phyloP scores from a whole-genome alignment of 2,113 vertebrate genomes.

The Lanius ludovicianus region DNA sequence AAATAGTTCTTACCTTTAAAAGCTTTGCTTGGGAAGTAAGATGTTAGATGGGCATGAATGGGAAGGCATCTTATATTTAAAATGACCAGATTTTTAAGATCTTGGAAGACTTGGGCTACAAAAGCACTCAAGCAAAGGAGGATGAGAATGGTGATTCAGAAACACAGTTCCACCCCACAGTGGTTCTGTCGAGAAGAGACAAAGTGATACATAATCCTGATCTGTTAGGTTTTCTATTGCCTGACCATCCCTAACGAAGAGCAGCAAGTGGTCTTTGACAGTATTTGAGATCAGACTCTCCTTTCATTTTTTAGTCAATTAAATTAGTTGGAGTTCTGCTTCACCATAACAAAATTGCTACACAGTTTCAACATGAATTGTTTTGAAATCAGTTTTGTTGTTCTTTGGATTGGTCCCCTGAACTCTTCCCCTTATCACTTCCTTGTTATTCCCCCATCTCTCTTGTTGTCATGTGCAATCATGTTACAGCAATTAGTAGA shows the following conservation, averaged over 20 bases:
- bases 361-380: background rate
- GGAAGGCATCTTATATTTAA: background rate
- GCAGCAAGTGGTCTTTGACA: background rate
- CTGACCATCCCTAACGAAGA: background rate
- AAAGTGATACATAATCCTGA: background rate
- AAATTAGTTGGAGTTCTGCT: background rate
- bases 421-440: background rate
- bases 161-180: background rate
- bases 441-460: background rate
- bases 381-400: background rate
- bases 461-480: background rate
- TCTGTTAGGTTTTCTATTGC: background rate
- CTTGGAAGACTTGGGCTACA: background rate
- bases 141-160: background rate
- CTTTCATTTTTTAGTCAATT: background rate
- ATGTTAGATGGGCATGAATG: background rate
- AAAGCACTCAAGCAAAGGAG: background rate
- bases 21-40: background rate
- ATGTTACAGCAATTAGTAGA: background rate
- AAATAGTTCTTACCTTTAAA: background rate
- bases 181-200: background rate
- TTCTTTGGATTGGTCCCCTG: background rate
- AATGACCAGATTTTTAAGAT: background rate
- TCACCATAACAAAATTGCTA: background rate
- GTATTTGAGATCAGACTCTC: background rate